phyloP scores from a whole-genome alignment of 1,140 invertebrate genomes.

The Zaprionus nigranus region DNA sequence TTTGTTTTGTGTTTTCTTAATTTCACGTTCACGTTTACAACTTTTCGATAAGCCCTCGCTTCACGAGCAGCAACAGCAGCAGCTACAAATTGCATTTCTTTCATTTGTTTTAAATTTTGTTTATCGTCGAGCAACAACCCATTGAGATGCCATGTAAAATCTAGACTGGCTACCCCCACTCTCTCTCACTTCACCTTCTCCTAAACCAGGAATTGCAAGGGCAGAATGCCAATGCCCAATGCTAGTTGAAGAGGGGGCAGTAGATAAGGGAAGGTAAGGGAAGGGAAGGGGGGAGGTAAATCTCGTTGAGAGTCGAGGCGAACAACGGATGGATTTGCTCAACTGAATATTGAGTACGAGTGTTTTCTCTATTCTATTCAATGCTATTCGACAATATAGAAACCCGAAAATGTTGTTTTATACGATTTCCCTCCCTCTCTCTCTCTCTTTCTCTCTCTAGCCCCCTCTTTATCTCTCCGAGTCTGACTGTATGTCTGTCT shows the following conservation, averaged over 20 bases:
- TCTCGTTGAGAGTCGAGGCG: slow-evolving; percentile 56
- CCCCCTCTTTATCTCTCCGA: background rate
- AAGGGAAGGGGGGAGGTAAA: slow-evolving; percentile 2
- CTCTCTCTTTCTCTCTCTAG: background rate
- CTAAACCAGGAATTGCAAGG: background rate
- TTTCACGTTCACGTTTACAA: background rate
- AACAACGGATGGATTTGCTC: slow-evolving; percentile 80
- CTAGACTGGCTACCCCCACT: slow-evolving; percentile 28
- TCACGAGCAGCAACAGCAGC: slow-evolving; percentile 16
- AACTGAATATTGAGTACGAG: slow-evolving; percentile 79
- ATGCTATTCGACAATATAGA: slow-evolving; percentile 59
- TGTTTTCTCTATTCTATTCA: slow-evolving; percentile 50
- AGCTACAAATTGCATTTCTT: slow-evolving; percentile 53
- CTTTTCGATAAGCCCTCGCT: slow-evolving; percentile 55
- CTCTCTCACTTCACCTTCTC: slow-evolving; percentile 11
- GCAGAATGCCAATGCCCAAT: slow-evolving; percentile 46
- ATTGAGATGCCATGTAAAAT: slow-evolving; percentile 63
- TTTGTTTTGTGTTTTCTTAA: background rate
- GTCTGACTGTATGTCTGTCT: slow-evolving; percentile 11
- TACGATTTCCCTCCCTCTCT: slow-evolving; percentile 4
- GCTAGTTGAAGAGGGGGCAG: background rate
- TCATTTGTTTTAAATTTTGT: slow-evolving; percentile 72
- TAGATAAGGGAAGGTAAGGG: slow-evolving; percentile 4
- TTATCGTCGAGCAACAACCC: slow-evolving; percentile 61
- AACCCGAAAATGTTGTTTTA: slow-evolving; percentile 73